Percentiles rank a stretch among this genome's conserved stretches.
Conservation (phyloP, 2,797 vertebrate genomes). For the Molossus molossus region DNA sequence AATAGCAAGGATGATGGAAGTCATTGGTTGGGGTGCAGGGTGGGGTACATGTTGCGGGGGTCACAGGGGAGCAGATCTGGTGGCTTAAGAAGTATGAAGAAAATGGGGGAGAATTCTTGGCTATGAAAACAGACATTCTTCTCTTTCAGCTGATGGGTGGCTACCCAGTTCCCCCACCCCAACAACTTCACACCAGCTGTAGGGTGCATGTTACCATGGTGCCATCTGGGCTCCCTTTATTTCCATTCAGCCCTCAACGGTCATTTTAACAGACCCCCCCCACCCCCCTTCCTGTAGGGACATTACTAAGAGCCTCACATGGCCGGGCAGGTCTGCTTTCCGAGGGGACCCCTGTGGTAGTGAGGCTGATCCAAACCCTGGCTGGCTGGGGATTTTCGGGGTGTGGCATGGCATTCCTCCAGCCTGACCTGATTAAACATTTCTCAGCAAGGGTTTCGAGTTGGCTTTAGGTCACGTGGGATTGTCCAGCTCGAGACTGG, state of each 20-base stretch:
- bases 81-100: neutral
- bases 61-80: neutral
- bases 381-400: neutral
- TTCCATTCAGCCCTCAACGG: neutral
- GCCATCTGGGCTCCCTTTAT: neutral
- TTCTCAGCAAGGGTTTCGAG: constrained; percentile 37
- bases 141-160: neutral
- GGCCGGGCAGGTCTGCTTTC: neutral
- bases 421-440: neutral
- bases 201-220: neutral
- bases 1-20: neutral
- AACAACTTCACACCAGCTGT: too few species aligned
- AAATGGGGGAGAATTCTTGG: neutral
- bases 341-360: neutral
- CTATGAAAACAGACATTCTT: neutral
- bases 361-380: neutral
- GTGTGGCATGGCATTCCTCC: neutral
- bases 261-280: neutral
- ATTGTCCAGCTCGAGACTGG: neutral
- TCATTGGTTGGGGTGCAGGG: neutral
- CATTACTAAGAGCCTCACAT: neutral
- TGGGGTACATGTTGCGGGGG: neutral
- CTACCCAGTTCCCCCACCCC: neutral
- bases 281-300: neutral
- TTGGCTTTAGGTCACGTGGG: neutral